Evolutionary conservation across 2,113 vertebrate genomes (phyloP).

Genomic region (Callorhinus ursinus): DNA sequence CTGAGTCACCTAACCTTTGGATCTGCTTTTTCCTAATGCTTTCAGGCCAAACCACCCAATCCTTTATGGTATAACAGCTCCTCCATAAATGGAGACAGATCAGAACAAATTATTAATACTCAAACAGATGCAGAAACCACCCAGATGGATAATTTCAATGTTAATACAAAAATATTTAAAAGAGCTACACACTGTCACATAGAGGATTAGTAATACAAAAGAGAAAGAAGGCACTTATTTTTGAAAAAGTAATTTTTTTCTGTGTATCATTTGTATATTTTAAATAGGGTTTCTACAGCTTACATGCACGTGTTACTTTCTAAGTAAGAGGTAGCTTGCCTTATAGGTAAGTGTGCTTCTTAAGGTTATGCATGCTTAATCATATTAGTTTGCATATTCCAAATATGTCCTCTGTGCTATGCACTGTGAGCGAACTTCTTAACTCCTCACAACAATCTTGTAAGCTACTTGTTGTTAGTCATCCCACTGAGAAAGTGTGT

Average conservation of each 20-base stretch:
- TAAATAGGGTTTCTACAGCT: neutral
- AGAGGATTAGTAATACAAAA: constrained; percentile 60
- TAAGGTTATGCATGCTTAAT: neutral
- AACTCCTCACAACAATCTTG: neutral
- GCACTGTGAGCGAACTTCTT: neutral
- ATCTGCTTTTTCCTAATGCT: neutral
- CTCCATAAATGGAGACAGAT: constrained; percentile 40
- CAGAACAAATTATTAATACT: constrained; percentile 57
- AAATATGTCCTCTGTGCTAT: neutral
- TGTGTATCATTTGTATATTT: neutral
- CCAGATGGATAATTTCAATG: constrained; percentile 68
- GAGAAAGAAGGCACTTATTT: constrained; percentile 50
- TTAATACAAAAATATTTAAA: constrained; percentile 76
- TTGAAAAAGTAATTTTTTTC: constrained; percentile 53
- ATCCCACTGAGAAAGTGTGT: neutral
- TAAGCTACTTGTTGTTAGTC: neutral
- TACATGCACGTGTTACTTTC: neutral
- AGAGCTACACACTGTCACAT: constrained; percentile 58
- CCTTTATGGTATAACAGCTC: constrained; percentile 40
- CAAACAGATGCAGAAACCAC: constrained; percentile 68
- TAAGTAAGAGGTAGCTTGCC: neutral
- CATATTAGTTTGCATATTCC: neutral
- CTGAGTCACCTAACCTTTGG: neutral
- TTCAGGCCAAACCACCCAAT: constrained; percentile 27
- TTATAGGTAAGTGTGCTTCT: neutral